phyloP scores from a whole-genome alignment of 2,888 invertebrate species.

The Epirrhoe alternata region DNA sequence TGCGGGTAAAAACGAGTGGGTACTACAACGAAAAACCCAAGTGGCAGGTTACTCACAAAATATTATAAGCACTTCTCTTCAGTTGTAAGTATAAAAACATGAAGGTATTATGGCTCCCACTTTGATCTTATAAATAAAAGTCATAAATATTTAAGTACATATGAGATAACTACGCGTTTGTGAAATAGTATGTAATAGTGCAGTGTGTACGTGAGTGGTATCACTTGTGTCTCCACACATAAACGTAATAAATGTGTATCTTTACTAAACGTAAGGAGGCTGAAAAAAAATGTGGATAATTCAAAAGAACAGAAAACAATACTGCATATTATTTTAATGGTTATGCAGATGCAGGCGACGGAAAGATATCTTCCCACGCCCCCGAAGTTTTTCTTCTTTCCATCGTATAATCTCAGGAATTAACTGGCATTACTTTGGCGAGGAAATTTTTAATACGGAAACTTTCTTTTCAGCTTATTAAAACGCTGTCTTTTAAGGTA shows the following conservation, averaged over 20 bases:
- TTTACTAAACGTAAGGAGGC: background rate
- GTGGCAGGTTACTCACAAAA: slow-evolving; percentile 46
- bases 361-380: slow-evolving; percentile 43
- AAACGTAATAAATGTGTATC: background rate
- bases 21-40: slow-evolving; percentile 45
- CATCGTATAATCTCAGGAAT: slow-evolving; percentile 60
- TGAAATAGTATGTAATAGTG: background rate
- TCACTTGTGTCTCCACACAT: background rate
- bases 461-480: slow-evolving; percentile 65
- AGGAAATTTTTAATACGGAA: slow-evolving; percentile 60
- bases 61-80: slow-evolving; percentile 45
- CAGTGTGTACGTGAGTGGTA: background rate
- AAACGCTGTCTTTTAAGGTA: slow-evolving; percentile 49
- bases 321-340: slow-evolving; percentile 26
- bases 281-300: background rate
- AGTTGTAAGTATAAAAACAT: slow-evolving; percentile 42
- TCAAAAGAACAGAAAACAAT: slow-evolving; percentile 18
- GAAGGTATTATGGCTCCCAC: slow-evolving; percentile 26
- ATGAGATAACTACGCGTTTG: background rate
- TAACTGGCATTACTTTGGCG: slow-evolving; percentile 58
- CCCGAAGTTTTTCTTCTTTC: slow-evolving; percentile 57
- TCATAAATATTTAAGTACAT: slow-evolving; percentile 5
- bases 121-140: slow-evolving; percentile 15
- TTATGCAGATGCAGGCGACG: slow-evolving; percentile 39
- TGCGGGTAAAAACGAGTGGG: slow-evolving; percentile 44